A percentile compares a stretch with the other conserved stretches of the same genome.
These are phyloP conservation scores for Oasisia sp. DNA, from an alignment of 2,888 invertebrate species.

Conservation along the genomic window DNA sequence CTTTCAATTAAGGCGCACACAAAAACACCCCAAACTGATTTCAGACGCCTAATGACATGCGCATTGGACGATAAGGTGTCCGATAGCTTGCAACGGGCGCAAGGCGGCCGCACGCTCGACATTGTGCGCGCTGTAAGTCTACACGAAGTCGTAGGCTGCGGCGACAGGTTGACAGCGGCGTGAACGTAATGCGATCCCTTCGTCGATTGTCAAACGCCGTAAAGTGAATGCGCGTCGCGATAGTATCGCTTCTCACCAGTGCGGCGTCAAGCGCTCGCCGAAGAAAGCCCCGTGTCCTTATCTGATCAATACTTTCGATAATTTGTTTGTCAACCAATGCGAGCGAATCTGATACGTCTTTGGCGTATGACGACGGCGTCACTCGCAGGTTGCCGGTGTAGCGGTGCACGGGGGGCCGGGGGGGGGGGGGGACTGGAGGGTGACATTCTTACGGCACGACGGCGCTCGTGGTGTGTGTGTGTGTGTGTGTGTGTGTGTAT, in stretches of 20 bases:
- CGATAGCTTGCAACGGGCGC: neutral
- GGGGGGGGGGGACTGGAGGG: neutral
- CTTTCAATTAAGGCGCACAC: neutral
- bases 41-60: neutral
- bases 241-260: neutral
- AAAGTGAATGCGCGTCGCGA: neutral
- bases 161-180: neutral
- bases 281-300: neutral
- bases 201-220: neutral
- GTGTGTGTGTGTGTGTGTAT: neutral
- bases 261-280: neutral
- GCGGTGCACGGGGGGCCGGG: no score
- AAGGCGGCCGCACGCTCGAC: neutral
- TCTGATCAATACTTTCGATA: constrained; percentile 17
- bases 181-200: neutral
- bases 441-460: neutral
- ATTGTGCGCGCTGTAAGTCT: neutral
- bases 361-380: neutral
- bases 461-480: neutral
- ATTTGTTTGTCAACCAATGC: constrained; percentile 17
- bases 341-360: neutral
- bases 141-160: neutral
- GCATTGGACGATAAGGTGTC: neutral
- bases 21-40: neutral
- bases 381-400: neutral